Conservation (phyloP, 2,113 vertebrate genomes). For the Stigmatopora argus region DNA sequence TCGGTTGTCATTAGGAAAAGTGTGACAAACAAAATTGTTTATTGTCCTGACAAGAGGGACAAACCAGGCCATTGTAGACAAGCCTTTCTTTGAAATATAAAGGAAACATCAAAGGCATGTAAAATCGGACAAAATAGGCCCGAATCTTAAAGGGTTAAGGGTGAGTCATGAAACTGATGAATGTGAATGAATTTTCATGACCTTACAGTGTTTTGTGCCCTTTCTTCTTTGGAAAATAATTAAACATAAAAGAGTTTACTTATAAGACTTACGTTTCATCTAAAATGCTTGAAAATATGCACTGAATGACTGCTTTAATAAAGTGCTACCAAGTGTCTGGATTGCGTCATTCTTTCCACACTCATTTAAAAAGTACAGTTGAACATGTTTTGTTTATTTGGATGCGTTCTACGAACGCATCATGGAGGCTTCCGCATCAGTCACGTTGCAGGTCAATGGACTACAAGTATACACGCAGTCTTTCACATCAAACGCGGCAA, state of each 20-base stretch:
- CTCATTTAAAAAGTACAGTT: neutral
- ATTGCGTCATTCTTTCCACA: neutral
- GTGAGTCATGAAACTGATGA: neutral
- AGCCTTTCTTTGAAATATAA: neutral
- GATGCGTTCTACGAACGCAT: neutral
- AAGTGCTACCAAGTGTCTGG: neutral
- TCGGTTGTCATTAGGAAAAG: no score
- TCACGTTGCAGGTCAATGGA: constrained; percentile 24
- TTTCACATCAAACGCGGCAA: constrained; percentile 44
- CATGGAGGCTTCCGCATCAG: constrained; percentile 18
- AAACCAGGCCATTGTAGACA: neutral
- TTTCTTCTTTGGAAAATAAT: neutral
- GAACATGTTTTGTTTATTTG: neutral
- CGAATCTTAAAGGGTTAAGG: neutral
- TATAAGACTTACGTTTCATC: no score
- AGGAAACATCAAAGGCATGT: no score
- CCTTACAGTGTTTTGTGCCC: neutral
- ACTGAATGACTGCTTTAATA: no score
- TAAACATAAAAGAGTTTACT: no score
- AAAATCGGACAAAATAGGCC: no score
- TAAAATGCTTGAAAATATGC: neutral
- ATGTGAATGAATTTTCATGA: neutral
- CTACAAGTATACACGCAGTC: constrained; percentile 22
- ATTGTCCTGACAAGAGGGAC: no score
- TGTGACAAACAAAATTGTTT: no score